A percentile compares a stretch with the other conserved stretches of the same genome.
phyloP scores from a whole-genome alignment of 2,113 vertebrate genomes.

The Patagioenas fasciata region DNA sequence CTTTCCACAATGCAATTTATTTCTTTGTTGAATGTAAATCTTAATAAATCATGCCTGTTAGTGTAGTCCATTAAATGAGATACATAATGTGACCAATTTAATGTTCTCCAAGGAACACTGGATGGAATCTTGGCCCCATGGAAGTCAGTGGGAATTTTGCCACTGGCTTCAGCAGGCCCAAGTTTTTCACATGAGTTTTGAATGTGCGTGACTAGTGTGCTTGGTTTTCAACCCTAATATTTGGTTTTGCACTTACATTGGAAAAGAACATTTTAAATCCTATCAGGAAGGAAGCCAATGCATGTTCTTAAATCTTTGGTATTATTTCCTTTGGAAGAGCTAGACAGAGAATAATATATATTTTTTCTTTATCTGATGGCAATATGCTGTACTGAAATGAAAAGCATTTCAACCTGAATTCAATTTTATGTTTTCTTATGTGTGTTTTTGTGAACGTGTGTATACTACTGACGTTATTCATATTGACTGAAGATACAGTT shows the following conservation, averaged over 20 bases:
- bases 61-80: neutral
- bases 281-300: conserved; percentile 58
- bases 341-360: conserved; percentile 36
- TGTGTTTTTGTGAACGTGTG: neutral
- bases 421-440: neutral
- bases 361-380: conserved; percentile 50
- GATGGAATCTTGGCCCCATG: conserved; percentile 41
- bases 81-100: neutral
- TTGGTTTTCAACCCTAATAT: conserved; percentile 24
- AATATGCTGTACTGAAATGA: conserved; percentile 9
- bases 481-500: conserved; percentile 13
- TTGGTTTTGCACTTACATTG: conserved; percentile 54
- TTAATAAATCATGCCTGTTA: conserved; percentile 13
- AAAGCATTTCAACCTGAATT: conserved; percentile 30
- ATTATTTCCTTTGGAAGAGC: conserved; percentile 64
- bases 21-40: neutral
- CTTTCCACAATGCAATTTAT: neutral
- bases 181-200: conserved; percentile 30
- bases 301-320: conserved; percentile 56
- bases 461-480: neutral
- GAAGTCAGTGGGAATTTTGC: conserved; percentile 38
- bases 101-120: conserved; percentile 22
- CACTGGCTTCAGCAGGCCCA: conserved; percentile 2
- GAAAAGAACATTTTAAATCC: conserved; percentile 56
- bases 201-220: conserved; percentile 18